A percentile compares a stretch with the other conserved stretches of the same genome.
These are phyloP conservation scores for Gouania willdenowi DNA, from an alignment of 2,797 vertebrate species.

Conservation along the genomic window DNA sequence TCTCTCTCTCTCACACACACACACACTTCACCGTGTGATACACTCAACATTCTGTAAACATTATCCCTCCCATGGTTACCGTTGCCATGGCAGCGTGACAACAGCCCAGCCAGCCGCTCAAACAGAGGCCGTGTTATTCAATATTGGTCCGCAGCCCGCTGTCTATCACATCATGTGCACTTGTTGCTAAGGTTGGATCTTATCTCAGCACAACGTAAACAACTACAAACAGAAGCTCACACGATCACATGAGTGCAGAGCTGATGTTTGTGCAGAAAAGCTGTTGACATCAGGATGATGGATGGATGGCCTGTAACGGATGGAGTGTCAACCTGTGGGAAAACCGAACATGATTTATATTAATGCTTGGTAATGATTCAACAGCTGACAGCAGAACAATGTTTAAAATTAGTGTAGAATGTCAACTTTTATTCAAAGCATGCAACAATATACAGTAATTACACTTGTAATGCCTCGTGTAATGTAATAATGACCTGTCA, in stretches of 20 bases:
- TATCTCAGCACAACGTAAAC: conserved; percentile 57
- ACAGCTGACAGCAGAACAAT: no score
- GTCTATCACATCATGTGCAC: conserved; percentile 66
- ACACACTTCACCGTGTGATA: conserved; percentile 57
- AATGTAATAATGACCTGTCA: no score
- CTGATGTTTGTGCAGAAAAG: conserved; percentile 27
- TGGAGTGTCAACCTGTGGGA: no score
- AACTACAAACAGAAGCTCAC: conserved; percentile 36
- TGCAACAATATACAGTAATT: no score
- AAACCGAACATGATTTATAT: no score
- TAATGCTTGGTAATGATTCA: no score
- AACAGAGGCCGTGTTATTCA: conserved; percentile 86
- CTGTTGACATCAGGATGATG: no score
- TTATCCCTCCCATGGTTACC: conserved; percentile 86
- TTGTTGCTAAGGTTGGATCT: conserved; percentile 75
- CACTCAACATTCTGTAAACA: conserved; percentile 93
- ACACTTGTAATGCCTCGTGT: no score
- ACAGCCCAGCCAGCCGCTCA: conserved; percentile 82
- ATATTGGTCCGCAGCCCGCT: conserved; percentile 84
- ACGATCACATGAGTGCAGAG: conserved; percentile 24
- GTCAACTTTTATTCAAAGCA: no score
- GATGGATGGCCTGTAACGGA: no score
- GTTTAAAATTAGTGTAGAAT: no score
- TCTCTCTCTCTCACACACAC: conserved; percentile 11
- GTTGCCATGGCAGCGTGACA: conserved; percentile 91